phyloP scores from a whole-genome alignment of 2,113 vertebrate species.

The Morone saxatilis region DNA sequence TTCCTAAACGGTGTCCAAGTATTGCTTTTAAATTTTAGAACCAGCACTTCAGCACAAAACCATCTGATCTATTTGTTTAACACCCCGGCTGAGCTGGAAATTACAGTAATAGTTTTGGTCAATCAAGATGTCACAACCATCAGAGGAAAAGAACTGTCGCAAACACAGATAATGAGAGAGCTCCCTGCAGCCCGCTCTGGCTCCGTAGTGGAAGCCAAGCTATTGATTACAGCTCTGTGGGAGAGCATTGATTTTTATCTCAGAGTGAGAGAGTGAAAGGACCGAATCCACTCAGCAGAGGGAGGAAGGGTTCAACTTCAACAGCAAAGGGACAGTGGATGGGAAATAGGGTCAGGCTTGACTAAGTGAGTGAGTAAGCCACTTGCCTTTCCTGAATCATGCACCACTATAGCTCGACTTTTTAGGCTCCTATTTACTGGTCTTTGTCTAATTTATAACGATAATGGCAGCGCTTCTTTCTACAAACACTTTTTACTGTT shows the following conservation, averaged over 20 bases:
- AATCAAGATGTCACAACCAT: constrained; percentile 40
- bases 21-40: constrained; percentile 11
- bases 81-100: constrained; percentile 16
- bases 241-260: constrained; percentile 72
- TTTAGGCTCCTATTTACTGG: constrained; percentile 13
- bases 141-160: constrained; percentile 38
- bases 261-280: constrained; percentile 47
- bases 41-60: constrained; percentile 10
- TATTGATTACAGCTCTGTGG: constrained; percentile 69
- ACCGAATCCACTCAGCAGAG: constrained; percentile 54
- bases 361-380: constrained; percentile 42
- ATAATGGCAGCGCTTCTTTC: not conserved
- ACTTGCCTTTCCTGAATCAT: constrained; percentile 37
- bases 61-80: not conserved
- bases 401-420: not conserved
- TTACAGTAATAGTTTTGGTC: constrained; percentile 37
- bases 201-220: constrained; percentile 48
- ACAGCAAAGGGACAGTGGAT: constrained; percentile 43
- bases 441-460: not conserved
- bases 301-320: constrained; percentile 42
- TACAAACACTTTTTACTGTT: not conserved
- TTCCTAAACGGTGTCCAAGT: not conserved
- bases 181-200: constrained; percentile 34
- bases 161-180: constrained; percentile 51
- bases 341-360: constrained; percentile 54